A percentile compares a stretch with the other conserved stretches of the same genome.
These are phyloP conservation scores for Drosophila differens DNA, from an alignment of 2,888 invertebrate species.

Conservation along the genomic window DNA sequence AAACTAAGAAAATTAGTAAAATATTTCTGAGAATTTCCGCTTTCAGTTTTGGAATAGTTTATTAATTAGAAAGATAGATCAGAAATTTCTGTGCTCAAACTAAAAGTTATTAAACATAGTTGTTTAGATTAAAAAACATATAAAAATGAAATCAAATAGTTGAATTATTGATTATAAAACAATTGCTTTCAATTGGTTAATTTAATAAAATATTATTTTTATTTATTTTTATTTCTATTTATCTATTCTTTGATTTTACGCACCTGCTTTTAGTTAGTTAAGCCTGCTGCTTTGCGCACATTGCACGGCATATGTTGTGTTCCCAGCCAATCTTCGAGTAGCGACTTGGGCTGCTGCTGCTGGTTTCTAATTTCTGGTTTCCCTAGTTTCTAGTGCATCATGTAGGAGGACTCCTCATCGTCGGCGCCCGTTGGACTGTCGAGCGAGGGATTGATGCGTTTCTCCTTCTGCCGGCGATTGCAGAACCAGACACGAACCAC, in stretches of 20 bases:
- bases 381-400: conserved; percentile 77
- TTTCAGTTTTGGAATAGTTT: background rate
- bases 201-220: background rate
- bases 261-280: conserved; percentile 59
- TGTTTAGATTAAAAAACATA: background rate
- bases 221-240: background rate
- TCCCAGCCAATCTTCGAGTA: conserved; percentile 38
- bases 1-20: conserved; percentile 1
- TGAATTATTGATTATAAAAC: background rate
- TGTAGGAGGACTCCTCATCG: conserved; percentile 83
- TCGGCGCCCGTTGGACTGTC: conserved; percentile 90
- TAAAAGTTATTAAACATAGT: background rate
- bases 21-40: background rate
- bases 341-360: background rate
- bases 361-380: background rate
- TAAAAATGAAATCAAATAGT: background rate
- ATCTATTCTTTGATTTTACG: background rate
- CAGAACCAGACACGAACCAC: conserved; percentile 98
- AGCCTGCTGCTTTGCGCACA: conserved; percentile 46
- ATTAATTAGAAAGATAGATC: no score
- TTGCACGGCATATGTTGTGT: conserved; percentile 62
- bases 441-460: conserved; percentile 95
- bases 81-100: background rate
- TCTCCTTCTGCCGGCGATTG: conserved; percentile 98
- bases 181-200: background rate